Evolutionary conservation across 35 echinoderm and acorn worm genomes (phyloP).

Genomic region (Acanthaster planci): DNA sequence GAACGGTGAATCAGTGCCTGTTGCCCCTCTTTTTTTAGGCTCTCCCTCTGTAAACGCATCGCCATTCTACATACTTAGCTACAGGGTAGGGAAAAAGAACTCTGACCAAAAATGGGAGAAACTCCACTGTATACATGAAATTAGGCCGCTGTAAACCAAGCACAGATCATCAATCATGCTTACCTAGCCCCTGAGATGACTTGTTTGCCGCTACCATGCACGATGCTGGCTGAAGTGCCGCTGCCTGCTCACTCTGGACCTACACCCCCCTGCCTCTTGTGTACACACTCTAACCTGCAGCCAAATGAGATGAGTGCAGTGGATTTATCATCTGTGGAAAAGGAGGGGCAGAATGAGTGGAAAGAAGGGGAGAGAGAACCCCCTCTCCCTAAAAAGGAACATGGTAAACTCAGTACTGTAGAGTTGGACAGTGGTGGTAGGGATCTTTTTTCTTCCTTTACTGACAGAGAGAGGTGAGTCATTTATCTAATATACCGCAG

Average conservation of each 20-base stretch:
- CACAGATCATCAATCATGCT: slow-evolving; percentile 9
- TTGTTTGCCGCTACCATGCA: slow-evolving; percentile 2
- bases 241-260: background rate
- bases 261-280: background rate
- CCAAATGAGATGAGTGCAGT: background rate
- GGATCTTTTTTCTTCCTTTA: background rate
- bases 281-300: slow-evolving; percentile 6
- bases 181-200: background rate
- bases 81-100: too few relatives aligned
- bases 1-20: too few relatives aligned
- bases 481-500: background rate
- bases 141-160: background rate
- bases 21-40: background rate
- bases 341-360: background rate
- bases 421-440: background rate
- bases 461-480: background rate
- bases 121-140: too few relatives aligned
- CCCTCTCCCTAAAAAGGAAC: too few relatives aligned
- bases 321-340: slow-evolving; percentile 2
- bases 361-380: background rate
- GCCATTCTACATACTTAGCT: too few relatives aligned
- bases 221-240: background rate
- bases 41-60: too few relatives aligned
- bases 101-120: too few relatives aligned
- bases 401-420: background rate